These are phyloP conservation scores for Bembecia ichneumoniformis DNA, from an alignment of 2,888 invertebrate genomes.

Conservation along the genomic window DNA sequence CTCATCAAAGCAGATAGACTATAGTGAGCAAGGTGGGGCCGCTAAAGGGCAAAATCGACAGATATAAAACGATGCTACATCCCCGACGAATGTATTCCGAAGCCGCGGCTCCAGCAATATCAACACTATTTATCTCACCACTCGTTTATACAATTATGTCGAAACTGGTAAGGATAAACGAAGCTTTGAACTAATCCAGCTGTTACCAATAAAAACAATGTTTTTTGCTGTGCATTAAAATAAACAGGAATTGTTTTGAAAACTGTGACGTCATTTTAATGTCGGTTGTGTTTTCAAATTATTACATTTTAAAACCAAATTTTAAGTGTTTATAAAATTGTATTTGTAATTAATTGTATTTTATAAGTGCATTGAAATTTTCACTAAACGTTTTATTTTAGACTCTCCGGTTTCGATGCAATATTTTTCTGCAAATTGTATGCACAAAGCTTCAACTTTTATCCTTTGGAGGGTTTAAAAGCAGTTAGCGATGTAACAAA, in stretches of 20 bases:
- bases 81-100: slow-evolving; percentile 46
- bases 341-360: too few relatives aligned
- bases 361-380: too few relatives aligned
- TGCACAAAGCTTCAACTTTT: too few relatives aligned
- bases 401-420: too few relatives aligned
- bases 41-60: slow-evolving; percentile 57
- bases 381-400: too few relatives aligned
- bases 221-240: background rate
- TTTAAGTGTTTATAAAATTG: too few relatives aligned
- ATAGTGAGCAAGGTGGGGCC: slow-evolving; percentile 63
- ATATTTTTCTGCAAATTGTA: too few relatives aligned
- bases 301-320: too few relatives aligned
- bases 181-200: background rate
- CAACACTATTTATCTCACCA: background rate
- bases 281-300: too few relatives aligned
- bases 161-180: slow-evolving; percentile 42
- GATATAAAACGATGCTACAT: slow-evolving; percentile 59
- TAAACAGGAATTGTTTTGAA: background rate
- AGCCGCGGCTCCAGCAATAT: slow-evolving; percentile 29
- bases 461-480: too few relatives aligned
- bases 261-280: background rate
- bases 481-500: too few relatives aligned
- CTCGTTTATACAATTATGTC: slow-evolving; percentile 26
- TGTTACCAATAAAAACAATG: background rate
- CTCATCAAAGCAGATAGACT: slow-evolving; percentile 41